phyloP scores from a whole-genome alignment of 2,797 vertebrate species.

The Onychomys leucogaster region DNA sequence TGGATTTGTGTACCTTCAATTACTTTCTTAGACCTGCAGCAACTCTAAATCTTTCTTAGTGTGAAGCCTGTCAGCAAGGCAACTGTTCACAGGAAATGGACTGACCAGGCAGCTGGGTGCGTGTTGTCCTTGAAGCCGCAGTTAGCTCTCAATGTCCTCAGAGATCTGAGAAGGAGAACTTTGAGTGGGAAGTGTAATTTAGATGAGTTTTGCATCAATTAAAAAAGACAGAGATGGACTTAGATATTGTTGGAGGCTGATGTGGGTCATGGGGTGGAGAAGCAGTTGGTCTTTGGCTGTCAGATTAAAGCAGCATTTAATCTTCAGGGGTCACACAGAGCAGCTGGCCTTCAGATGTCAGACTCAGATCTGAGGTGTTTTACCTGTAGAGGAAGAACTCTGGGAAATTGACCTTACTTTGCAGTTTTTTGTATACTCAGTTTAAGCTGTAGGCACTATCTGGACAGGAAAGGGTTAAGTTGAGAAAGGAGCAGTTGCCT shows the following conservation, averaged over 20 bases:
- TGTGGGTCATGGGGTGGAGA: not conserved
- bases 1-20: not conserved
- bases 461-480: too few relatives aligned
- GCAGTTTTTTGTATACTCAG: not conserved
- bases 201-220: not conserved
- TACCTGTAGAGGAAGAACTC: not conserved
- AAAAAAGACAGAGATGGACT: not conserved
- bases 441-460: too few relatives aligned
- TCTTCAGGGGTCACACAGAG: not conserved
- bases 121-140: not conserved
- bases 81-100: not conserved
- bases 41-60: not conserved
- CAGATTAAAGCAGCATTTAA: not conserved
- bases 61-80: not conserved
- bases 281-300: not conserved
- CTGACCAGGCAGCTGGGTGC: not conserved
- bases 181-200: not conserved
- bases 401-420: not conserved
- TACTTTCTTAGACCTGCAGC: not conserved
- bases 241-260: not conserved
- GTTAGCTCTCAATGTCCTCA: not conserved
- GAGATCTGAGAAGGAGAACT: not conserved
- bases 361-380: not conserved
- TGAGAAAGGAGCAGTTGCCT: too few relatives aligned
- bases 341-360: not conserved